Evolutionary conservation across 2,113 vertebrate species (phyloP), one percentile per base, ranked within the genome.

Genomic region (Nothobranchius furzeri): DNA sequence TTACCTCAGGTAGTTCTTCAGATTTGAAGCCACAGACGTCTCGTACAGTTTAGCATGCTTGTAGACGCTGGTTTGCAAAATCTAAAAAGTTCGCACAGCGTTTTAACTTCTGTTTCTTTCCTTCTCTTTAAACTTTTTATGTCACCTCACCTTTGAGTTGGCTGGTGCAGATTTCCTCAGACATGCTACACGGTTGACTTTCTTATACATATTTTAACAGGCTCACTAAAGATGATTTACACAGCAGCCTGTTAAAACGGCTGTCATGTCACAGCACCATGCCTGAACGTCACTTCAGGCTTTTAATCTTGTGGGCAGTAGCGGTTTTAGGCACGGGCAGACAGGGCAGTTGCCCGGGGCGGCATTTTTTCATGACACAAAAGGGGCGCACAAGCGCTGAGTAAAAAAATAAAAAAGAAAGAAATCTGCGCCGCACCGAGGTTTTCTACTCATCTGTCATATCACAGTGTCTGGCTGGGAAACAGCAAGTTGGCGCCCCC

Each of bases 221-320:
- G 46, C 59, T 70, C 58, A 67, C 45, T 68, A 68, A 79, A 62
- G 12, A 61, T 49, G 43, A 68, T 64, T 74, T 71, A 68, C 36
- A 50, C 47, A 15, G 43, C 55, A 68, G 61, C 46, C 65, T 71
- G 36, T 52, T 56, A 48, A 64, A 59, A 47, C 54, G 60, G 70
- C 76, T 64, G 37, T 62, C 62, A 63, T 63, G 46, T 65, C 63
- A 51, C 30, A 59, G 52, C 37, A 53, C 56, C 40, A 45, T 12
- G 46, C 5, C 68, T 45, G 25, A 65, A 48, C 15, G 49, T 66
- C 37, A 60, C 48, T 60, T 64, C 17, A 24, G 66, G 56, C 49
- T 45, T n/a, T 14, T 5, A 47, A 24, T 68, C 50, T 36, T 42
- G 20, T 35, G 35, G 47, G 12, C n/a, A n/a, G n/a, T n/a, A n/a